phyloP scores from a whole-genome alignment of 37 sponge, comb jelly and placozoan genomes.

The Beroe forskalii region DNA sequence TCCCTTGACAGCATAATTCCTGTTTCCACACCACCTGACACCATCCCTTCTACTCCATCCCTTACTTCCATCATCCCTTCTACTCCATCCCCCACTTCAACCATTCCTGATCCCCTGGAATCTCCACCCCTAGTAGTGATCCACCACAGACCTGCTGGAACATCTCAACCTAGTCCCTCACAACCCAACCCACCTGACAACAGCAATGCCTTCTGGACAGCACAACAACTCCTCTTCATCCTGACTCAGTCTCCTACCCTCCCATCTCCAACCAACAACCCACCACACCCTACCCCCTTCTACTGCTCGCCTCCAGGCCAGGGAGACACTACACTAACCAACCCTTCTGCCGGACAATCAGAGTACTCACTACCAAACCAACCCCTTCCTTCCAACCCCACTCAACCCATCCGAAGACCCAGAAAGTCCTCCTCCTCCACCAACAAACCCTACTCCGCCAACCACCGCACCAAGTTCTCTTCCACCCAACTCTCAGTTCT shows the following conservation, averaged over 20 bases:
- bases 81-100: not conserved
- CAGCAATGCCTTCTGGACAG: not conserved
- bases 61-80: not conserved
- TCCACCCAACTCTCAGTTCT: not conserved
- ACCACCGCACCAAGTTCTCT: constrained; percentile 36
- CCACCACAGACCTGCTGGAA: not conserved
- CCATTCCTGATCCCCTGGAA: not conserved
- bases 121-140: not conserved
- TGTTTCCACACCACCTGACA: not conserved
- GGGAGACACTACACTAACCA: not conserved
- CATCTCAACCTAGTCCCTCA: no score
- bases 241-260: not conserved
- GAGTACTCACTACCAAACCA: no score
- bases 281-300: no score
- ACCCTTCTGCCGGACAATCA: constrained; percentile 6
- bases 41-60: not conserved
- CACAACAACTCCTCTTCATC: not conserved
- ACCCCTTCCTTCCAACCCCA: not conserved
- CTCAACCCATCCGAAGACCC: not conserved
- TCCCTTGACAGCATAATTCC: not conserved
- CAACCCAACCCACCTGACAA: not conserved
- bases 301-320: not conserved
- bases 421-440: not conserved
- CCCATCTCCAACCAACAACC: not conserved
- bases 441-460: constrained; percentile 28